A percentile compares a stretch with the other conserved stretches of the same genome.
Evolutionary conservation across 2,888 invertebrate genomes (phyloP).

Genomic region (Listrodromus nycthemerus): DNA sequence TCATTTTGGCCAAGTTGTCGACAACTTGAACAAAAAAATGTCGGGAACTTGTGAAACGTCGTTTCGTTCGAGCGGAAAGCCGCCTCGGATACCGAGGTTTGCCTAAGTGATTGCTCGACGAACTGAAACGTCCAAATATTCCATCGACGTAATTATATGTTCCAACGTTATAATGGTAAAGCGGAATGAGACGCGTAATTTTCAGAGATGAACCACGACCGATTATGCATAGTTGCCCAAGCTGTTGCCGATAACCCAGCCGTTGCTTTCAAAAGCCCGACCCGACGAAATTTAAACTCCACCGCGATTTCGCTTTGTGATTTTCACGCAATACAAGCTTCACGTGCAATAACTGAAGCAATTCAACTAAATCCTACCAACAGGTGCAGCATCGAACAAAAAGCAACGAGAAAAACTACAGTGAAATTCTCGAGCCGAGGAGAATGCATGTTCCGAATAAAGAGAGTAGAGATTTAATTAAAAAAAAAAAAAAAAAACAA

Average conservation of each 20-base stretch:
- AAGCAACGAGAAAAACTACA: not conserved
- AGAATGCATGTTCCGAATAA: not conserved
- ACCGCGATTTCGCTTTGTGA: not conserved
- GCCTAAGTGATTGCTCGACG: too few species aligned
- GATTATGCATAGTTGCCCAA: not conserved
- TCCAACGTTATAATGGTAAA: not conserved
- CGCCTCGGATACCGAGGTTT: too few species aligned
- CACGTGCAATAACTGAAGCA: not conserved
- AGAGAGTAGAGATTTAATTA: not conserved
- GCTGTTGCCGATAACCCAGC: not conserved
- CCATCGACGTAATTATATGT: too few species aligned
- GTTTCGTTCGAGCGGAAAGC: too few species aligned
- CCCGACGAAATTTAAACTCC: not conserved
- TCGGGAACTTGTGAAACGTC: too few species aligned
- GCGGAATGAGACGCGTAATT: not conserved
- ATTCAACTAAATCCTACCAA: not conserved
- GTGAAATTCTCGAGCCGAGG: not conserved
- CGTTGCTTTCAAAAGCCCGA: not conserved
- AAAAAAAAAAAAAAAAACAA: not conserved
- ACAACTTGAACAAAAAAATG: too few species aligned
- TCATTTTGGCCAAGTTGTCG: too few species aligned
- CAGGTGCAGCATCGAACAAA: not conserved
- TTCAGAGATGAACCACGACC: not conserved
- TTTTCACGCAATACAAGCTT: not conserved
- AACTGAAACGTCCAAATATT: too few species aligned